Base-by-base conservation (phyloP, 1,140 invertebrate genomes). In the Megalopta genalis region DNA sequence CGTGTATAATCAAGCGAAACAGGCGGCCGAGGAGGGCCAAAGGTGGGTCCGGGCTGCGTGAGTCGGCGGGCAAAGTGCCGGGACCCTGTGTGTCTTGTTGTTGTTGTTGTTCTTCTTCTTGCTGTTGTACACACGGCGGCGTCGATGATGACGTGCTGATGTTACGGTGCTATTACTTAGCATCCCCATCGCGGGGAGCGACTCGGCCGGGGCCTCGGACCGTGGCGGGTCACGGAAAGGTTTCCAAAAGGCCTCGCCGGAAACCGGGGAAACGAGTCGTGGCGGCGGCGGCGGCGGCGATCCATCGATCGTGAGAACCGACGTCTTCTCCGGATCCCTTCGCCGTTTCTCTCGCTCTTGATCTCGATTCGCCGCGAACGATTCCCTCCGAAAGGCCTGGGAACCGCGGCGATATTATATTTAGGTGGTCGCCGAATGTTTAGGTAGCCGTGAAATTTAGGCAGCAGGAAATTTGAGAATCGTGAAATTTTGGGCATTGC, bases 161-260 rank as follows among this genome's bases (percentile, higher is more conserved):
- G 78, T 77, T 83, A 83, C 81, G 78, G 66, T 77, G 84, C 81
- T 83, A 85, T 85, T 85, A 85, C 84, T 85, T 85, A 85, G 79
- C 70, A 77, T 76, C 79, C 78, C 73, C 82, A 52, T 75, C 54
- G 57, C 68, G 32, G 65, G 10, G 54, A 25, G 18, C 14, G n/a
- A n/a, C n/a, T n/a, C n/a, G n/a, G n/a, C n/a, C n/a, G n/a, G n/a
- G n/a, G n/a, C 52, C 8, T 27, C 23, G 23, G 14, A 12, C 12
- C 68, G 49, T 18, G 23, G 49, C 66, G 42, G 74, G 74, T 76
- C 74, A 76, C 74, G 74, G 65, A 76, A 64, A 64, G 59, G 71
- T 64, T 64, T 63, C 27, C 25, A 23, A 63, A 59, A 54, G 32
- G 16, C 62, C 72, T 27, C 23, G 16, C 12, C 72, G 49, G 49